Conservation (phyloP, 64 coral and sea anemone genomes). For the Montipora sp. region DNA sequence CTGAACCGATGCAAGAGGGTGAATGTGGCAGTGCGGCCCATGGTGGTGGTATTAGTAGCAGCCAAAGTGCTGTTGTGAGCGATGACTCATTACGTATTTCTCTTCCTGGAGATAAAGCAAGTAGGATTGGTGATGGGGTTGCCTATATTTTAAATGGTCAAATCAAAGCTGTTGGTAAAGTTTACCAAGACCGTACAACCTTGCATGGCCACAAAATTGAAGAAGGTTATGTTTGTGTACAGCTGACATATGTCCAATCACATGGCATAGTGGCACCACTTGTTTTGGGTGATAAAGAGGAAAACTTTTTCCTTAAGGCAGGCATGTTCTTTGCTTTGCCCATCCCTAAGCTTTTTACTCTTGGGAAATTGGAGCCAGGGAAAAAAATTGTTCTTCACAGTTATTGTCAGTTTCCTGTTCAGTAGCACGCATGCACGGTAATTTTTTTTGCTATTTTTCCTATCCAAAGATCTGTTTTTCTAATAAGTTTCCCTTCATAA, state of each 20-base stretch:
- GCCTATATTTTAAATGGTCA: not conserved
- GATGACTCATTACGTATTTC: no score
- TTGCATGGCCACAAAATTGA: not conserved
- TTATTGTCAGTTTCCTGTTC: no score
- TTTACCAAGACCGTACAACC: not conserved
- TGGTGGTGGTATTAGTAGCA: no score
- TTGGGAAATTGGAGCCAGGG: not conserved
- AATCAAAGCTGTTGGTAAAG: not conserved
- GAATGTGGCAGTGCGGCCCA: no score
- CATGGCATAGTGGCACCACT: not conserved
- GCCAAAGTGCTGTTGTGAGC: no score
- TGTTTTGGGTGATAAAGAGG: not conserved
- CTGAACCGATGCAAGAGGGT: no score
- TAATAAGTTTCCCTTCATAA: no score
- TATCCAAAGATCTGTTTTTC: no score
- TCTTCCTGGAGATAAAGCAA: no score
- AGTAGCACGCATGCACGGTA: no score
- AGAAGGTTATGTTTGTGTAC: not conserved
- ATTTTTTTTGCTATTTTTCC: no score
- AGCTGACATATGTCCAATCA: not conserved
- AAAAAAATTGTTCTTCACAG: no score
- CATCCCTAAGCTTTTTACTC: not conserved
- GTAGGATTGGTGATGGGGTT: not conserved
- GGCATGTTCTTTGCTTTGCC: not conserved
- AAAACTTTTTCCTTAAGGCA: not conserved